These are phyloP conservation scores for Brachyhypopomus gauderio DNA, from an alignment of 2,113 vertebrate genomes.

Conservation along the genomic window DNA sequence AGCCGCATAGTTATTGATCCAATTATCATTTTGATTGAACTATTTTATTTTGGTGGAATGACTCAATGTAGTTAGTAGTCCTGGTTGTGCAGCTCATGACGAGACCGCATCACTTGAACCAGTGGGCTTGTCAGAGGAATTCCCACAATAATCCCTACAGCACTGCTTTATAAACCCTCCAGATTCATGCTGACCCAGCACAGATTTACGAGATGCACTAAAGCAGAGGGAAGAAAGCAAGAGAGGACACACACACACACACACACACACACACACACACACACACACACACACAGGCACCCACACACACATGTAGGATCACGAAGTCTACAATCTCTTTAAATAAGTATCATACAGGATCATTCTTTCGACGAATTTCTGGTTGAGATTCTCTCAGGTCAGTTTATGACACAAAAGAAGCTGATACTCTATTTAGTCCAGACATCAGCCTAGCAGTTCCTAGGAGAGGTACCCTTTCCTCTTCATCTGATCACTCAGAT, in stretches of 20 bases:
- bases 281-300: not conserved
- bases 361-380: no score
- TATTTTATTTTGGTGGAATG: no score
- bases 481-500: no score
- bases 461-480: no score
- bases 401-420: no score
- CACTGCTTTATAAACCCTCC: not conserved
- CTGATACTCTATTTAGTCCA: no score
- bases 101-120: not conserved
- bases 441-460: no score
- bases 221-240: not conserved
- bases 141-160: not conserved
- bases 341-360: not conserved
- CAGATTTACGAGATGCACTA: not conserved
- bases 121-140: not conserved
- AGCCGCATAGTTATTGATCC: not conserved
- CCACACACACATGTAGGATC: not conserved
- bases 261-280: not conserved
- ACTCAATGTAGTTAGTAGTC: no score
- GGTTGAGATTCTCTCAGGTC: no score
- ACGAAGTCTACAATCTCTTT: constrained; percentile 13
- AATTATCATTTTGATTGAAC: not conserved
- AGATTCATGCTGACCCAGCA: constrained; percentile 17
- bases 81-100: no score
- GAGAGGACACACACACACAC: not conserved